Base-by-base conservation (phyloP, 2,113 vertebrate species). In the Theropithecus gelada region DNA sequence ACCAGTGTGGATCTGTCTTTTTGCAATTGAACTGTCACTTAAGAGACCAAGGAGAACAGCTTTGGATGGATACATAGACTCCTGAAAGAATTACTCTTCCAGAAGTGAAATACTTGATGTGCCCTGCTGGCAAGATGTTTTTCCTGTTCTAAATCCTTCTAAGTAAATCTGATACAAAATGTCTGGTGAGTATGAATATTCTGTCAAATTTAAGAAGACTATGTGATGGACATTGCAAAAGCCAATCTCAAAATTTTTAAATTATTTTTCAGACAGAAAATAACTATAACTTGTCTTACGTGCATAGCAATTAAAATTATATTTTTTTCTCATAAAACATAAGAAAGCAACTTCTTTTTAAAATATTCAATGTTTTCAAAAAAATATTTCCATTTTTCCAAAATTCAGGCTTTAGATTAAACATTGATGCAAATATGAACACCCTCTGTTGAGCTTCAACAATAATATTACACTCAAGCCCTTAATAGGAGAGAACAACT, bases 91-190 rank as follows among this genome's bases (percentile, higher is more conserved):
- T 70, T 68, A 40, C 25, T 95, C 88, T 70, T 43, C 76, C 55
- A 25, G n/a, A 57, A 84, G 40, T 92, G 40, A 97, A 89, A 70
- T 17, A 50, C 5, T 92, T 83, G 35, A 93, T 3, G 1, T 75
- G 73, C 45, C 72, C 78, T 94, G 43, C 22, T 95, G 86, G 89
- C 89, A 96, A 96, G 59, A 70, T 52, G 20, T 16, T 81, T 90
- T 95, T 90, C 94, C 94, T 95, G 22, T 72, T 97, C 87, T 92
- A 95, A 96, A 95, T 84, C 30, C n/a, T 96, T 57, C 52, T 96
- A 92, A 87, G 90, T 92, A 87, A 95, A 90, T 59, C 80, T 84
- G 55, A 84, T 76, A 40, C 16, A 97, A 95, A 93, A 90, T 84
- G 59, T 64, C 75, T 90, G 45, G 6, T 83, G 52, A 85, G 17